Conservation (phyloP, 2,888 invertebrate species). For the Pristionchus arcanus region DNA sequence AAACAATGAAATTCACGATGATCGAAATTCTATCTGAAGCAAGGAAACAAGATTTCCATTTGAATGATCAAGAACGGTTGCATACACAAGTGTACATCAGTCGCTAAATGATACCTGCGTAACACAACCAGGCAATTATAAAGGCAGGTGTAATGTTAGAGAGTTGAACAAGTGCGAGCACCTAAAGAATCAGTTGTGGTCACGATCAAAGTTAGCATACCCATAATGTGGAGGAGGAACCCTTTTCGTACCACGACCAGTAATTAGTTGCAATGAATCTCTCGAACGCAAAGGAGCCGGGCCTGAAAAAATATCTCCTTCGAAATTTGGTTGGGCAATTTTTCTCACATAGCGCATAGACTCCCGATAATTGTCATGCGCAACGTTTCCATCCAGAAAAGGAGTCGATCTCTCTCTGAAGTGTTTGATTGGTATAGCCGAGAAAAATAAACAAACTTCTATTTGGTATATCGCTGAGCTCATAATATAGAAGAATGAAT, state of each 20-base stretch:
- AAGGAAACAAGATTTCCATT: neutral
- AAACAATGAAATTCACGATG: neutral
- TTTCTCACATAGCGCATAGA: neutral
- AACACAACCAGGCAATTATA: neutral
- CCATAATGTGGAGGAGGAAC: neutral
- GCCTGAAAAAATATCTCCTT: neutral
- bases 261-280: neutral
- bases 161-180: neutral
- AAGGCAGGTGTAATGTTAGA: neutral
- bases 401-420: neutral
- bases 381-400: neutral
- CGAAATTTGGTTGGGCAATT: neutral
- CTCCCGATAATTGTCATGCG: neutral
- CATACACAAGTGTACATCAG: too few relatives aligned
- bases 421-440: too few relatives aligned
- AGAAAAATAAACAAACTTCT: neutral
- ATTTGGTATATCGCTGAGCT: neutral
- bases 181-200: too few relatives aligned
- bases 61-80: too few relatives aligned
- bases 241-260: neutral
- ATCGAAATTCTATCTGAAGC: neutral
- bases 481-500: neutral
- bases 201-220: too few relatives aligned
- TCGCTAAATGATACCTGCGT: neutral
- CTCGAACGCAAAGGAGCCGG: neutral